A percentile compares a stretch with the other conserved stretches of the same genome.
Evolutionary conservation across 2,113 vertebrate species (phyloP).

Genomic region (Verasper variegatus): DNA sequence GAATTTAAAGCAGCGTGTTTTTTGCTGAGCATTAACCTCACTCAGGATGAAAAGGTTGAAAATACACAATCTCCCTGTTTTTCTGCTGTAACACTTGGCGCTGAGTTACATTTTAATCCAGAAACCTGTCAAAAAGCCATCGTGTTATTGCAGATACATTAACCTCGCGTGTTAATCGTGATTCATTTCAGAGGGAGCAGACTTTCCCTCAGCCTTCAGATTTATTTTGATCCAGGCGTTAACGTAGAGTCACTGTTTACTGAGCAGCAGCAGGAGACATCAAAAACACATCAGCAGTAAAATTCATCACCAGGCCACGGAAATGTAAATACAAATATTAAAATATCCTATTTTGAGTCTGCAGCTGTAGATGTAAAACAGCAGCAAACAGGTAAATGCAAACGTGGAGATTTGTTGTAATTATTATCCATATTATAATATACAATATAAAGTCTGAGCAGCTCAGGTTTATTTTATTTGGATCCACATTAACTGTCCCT

Average conservation of each 20-base stretch:
- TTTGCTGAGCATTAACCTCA: not conserved
- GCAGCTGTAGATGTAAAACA: too few species aligned
- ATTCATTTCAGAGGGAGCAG: not conserved
- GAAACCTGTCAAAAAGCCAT: slow-evolving; percentile 3
- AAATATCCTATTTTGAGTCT: too few species aligned
- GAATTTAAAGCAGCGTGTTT: slow-evolving; percentile 14
- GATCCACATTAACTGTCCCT: not conserved
- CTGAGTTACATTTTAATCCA: too few species aligned
- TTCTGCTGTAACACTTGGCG: not conserved
- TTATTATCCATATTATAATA: too few species aligned
- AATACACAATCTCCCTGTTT: not conserved
- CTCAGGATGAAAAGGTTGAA: not conserved
- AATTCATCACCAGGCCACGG: too few species aligned
- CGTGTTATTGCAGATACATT: not conserved
- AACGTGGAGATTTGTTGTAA: not conserved
- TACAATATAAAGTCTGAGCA: not conserved
- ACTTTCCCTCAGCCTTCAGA: too few species aligned
- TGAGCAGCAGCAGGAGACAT: not conserved
- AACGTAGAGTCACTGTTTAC: not conserved
- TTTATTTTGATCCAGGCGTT: not conserved
- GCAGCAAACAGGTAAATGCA: not conserved
- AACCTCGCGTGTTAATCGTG: not conserved
- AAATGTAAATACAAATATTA: too few species aligned
- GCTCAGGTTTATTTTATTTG: not conserved
- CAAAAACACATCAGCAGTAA: too few species aligned